Percentiles rank a stretch among this genome's conserved stretches.
These are phyloP conservation scores for Seriola aureovittata DNA, from an alignment of 2,113 vertebrate genomes.

Conservation along the genomic window DNA sequence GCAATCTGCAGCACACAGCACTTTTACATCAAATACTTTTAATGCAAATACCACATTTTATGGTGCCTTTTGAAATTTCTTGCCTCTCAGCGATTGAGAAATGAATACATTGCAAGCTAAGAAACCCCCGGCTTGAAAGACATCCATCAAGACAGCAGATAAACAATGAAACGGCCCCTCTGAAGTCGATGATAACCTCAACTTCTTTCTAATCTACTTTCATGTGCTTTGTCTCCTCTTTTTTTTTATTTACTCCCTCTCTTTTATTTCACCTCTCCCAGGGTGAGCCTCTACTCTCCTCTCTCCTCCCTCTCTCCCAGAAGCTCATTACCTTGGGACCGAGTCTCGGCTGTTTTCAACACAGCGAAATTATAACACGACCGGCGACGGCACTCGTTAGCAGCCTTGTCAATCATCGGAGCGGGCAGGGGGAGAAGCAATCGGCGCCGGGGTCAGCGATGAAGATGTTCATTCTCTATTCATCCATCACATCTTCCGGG, in stretches of 20 bases:
- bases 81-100: constrained; percentile 53
- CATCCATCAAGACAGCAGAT: constrained; percentile 72
- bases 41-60: constrained; percentile 72
- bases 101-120: constrained; percentile 22
- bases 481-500: constrained; percentile 85
- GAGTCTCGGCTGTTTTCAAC: constrained; percentile 70
- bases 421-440: constrained; percentile 79
- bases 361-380: constrained; percentile 84
- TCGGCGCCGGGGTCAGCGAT: constrained; percentile 80
- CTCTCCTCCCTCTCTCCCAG: constrained; percentile 51
- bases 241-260: constrained; percentile 70
- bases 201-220: constrained; percentile 79
- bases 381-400: constrained; percentile 85
- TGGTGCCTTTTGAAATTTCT: constrained; percentile 58
- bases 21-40: constrained; percentile 70
- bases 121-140: constrained; percentile 64
- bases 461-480: constrained; percentile 84
- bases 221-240: constrained; percentile 74
- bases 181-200: constrained; percentile 72
- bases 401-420: constrained; percentile 82
- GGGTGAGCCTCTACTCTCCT: constrained; percentile 40
- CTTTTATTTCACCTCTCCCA: constrained; percentile 72
- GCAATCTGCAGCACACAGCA: constrained; percentile 55
- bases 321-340: constrained; percentile 80
- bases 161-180: constrained; percentile 75